Conservation (phyloP, 2,797 vertebrate genomes). For the Esox lucius region DNA sequence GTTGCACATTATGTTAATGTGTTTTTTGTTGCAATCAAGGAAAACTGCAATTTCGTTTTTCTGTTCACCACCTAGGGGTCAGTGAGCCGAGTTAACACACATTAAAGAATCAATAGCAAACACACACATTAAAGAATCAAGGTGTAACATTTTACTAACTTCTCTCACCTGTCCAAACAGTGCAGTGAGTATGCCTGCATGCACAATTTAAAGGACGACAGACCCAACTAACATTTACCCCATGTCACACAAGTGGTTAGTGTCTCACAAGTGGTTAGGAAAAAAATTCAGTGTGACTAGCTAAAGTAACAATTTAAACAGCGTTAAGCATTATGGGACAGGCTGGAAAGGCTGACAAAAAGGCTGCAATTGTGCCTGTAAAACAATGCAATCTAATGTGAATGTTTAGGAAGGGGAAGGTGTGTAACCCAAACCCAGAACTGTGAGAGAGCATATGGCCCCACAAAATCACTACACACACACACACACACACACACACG, state of each 20-base stretch:
- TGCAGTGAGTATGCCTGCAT: neutral
- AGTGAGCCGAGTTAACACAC: neutral
- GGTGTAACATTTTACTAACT: neutral
- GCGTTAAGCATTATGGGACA: neutral
- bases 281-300: neutral
- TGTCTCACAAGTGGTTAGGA: neutral
- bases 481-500: neutral
- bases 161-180: neutral
- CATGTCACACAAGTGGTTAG: neutral
- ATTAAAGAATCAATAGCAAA: neutral
- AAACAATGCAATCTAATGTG: neutral
- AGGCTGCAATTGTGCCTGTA: neutral
- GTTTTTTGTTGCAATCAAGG: too few species aligned
- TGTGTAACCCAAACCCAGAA: neutral
- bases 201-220: neutral
- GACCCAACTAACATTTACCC: neutral
- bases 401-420: neutral
- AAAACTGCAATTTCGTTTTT: neutral
- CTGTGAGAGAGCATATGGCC: neutral
- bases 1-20: too few species aligned
- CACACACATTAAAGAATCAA: neutral
- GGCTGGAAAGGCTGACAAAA: neutral
- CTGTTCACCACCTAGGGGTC: neutral
- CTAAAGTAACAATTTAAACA: neutral
- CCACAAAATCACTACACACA: neutral